Percentiles rank a stretch among this genome's conserved stretches.
phyloP scores from a whole-genome alignment of 2,797 vertebrate species.

The Schizopygopsis pylzovi region DNA sequence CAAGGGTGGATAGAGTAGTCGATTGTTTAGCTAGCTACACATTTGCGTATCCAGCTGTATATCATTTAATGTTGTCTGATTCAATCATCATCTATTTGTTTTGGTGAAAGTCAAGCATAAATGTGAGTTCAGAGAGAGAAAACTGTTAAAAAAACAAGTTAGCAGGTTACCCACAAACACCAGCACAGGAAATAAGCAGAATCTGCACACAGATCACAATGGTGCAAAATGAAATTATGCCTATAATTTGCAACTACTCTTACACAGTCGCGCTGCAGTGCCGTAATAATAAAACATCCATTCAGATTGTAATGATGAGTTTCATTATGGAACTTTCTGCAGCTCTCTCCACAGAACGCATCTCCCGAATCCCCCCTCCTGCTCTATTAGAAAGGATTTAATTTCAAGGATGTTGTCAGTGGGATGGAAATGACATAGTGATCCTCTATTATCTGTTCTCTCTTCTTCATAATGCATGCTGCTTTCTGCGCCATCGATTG shows the following conservation, averaged over 20 bases:
- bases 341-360: background rate
- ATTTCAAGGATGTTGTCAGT: slow-evolving; percentile 74
- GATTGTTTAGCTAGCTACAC: background rate
- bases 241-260: slow-evolving; percentile 34
- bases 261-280: slow-evolving; percentile 1
- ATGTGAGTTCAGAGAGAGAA: background rate
- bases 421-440: slow-evolving; percentile 76
- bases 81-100: background rate
- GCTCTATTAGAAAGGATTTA: slow-evolving; percentile 60
- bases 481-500: slow-evolving; percentile 78
- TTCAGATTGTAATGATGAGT: slow-evolving; percentile 41
- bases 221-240: slow-evolving; percentile 25
- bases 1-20: background rate
- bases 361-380: slow-evolving; percentile 23
- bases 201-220: background rate
- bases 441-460: slow-evolving; percentile 79
- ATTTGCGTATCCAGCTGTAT: background rate
- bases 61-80: background rate
- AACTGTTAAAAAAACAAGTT: slow-evolving; percentile 1
- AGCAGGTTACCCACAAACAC: background rate
- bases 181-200: background rate
- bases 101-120: background rate
- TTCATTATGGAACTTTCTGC: slow-evolving; percentile 41
- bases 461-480: slow-evolving; percentile 78
- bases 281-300: slow-evolving; percentile 39